Evolutionary conservation across 2,888 invertebrate genomes (phyloP).

Genomic region (Pyrocoelia pectoralis): DNA sequence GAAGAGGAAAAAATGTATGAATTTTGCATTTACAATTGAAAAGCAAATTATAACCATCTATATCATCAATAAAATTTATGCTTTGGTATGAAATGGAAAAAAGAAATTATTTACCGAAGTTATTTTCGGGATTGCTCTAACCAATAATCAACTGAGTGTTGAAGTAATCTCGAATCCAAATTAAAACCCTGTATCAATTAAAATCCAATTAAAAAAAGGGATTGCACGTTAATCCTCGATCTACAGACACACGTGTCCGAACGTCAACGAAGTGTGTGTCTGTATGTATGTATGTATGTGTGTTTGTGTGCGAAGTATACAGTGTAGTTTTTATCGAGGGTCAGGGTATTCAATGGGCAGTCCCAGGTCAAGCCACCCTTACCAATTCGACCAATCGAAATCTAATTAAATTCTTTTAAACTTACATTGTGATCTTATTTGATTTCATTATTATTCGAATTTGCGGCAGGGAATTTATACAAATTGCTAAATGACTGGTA

Average conservation of each 20-base stretch:
- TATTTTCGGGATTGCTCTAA: constrained; percentile 31
- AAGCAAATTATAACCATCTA: neutral
- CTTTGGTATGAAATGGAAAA: constrained; percentile 9
- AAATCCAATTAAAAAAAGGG: constrained; percentile 54
- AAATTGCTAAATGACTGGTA: neutral
- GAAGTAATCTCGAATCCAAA: constrained; percentile 36
- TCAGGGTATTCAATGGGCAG: constrained; percentile 30
- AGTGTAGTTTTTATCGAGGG: constrained; percentile 29
- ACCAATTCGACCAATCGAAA: constrained; percentile 34
- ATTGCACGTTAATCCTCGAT: constrained; percentile 51
- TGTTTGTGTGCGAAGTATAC: constrained; percentile 5
- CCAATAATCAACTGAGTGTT: constrained; percentile 37
- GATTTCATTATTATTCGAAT: neutral
- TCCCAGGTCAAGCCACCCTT: constrained; percentile 26
- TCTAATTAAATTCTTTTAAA: constrained; percentile 33
- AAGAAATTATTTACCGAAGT: constrained; percentile 30
- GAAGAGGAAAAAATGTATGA: no score
- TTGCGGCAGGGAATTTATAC: neutral
- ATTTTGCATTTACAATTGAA: no score
- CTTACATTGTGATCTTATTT: constrained; percentile 11
- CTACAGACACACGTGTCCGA: constrained; percentile 49
- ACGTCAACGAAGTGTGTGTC: constrained; percentile 33
- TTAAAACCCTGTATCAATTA: constrained; percentile 48
- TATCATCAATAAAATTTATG: constrained; percentile 4
- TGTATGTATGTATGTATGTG: neutral